A percentile compares a stretch with the other conserved stretches of the same genome.
These are phyloP conservation scores for Malacoctenus gilli DNA, from an alignment of 2,797 vertebrate species.

Conservation along the genomic window DNA sequence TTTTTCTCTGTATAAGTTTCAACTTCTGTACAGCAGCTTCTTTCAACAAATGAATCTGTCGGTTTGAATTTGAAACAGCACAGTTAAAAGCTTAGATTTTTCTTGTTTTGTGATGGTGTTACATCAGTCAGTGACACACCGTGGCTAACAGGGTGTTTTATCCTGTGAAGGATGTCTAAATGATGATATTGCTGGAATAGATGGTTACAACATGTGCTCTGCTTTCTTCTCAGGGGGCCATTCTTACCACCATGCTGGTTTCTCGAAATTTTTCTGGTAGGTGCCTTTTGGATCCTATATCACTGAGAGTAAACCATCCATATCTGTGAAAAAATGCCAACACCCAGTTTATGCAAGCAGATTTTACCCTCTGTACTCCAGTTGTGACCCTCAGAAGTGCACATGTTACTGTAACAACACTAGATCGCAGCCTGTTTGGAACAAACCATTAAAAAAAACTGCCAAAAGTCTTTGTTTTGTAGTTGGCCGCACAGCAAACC, in stretches of 20 bases:
- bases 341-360: neutral
- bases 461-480: no score
- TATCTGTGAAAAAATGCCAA: slow-evolving; percentile 5
- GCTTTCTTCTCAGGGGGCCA: slow-evolving; percentile 85
- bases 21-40: no score
- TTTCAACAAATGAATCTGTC: neutral
- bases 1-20: no score
- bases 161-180: neutral
- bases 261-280: slow-evolving; percentile 98
- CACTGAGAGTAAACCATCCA: neutral
- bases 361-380: neutral
- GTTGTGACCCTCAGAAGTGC: neutral
- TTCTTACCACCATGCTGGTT: slow-evolving; percentile 96
- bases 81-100: neutral
- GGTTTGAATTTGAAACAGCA: neutral
- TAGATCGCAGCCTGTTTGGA: neutral
- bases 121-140: neutral
- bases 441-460: slow-evolving; percentile 23
- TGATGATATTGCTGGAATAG: neutral
- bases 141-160: neutral
- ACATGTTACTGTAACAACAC: no score
- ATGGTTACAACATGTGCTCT: neutral
- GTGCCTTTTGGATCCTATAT: slow-evolving; percentile 40
- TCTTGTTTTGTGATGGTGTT: neutral
- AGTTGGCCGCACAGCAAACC: no score